Percentiles rank a stretch among this genome's conserved stretches.
Evolutionary conservation across 2,888 invertebrate species (phyloP).

Genomic region (Leptogaster cylindrica): DNA sequence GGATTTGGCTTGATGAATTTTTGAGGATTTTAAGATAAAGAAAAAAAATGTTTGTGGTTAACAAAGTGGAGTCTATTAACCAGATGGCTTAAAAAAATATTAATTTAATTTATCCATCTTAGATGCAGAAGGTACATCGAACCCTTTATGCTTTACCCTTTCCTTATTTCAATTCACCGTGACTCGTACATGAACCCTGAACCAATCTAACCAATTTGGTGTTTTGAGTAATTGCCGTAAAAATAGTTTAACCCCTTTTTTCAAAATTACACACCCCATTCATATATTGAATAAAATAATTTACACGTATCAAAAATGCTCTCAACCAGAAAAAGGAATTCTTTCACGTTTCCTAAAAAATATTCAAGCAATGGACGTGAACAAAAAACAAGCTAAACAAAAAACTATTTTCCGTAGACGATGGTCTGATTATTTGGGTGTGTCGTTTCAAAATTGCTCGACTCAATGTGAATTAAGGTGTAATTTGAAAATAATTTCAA

Average conservation of each 20-base stretch:
- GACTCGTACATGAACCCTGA: too few relatives aligned
- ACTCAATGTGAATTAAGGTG: slow-evolving; percentile 25
- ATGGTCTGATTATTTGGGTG: slow-evolving; percentile 9
- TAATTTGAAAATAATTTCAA: slow-evolving; percentile 36
- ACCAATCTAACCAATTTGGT: background rate
- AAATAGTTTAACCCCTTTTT: slow-evolving; percentile 10
- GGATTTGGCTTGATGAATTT: slow-evolving; percentile 2
- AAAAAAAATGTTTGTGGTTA: too few relatives aligned
- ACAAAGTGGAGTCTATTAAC: too few relatives aligned
- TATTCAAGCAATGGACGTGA: background rate
- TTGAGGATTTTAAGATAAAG: too few relatives aligned
- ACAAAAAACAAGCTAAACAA: too few relatives aligned
- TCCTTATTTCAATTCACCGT: too few relatives aligned
- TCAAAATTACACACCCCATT: background rate
- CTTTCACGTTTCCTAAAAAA: slow-evolving; percentile 2
- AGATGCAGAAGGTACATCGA: too few relatives aligned
- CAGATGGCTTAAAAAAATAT: too few relatives aligned
- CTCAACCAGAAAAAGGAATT: slow-evolving; percentile 20
- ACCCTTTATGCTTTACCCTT: too few relatives aligned
- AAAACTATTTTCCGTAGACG: background rate
- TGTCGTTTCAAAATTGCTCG: slow-evolving; percentile 16
- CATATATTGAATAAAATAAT: background rate
- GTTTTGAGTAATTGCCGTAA: slow-evolving; percentile 12
- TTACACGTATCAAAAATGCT: slow-evolving; percentile 22
- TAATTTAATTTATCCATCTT: too few relatives aligned